Evolutionary conservation across 2,888 invertebrate genomes (phyloP), one percentile per base, ranked within the genome.

Genomic region (Drosophila falleni): DNA sequence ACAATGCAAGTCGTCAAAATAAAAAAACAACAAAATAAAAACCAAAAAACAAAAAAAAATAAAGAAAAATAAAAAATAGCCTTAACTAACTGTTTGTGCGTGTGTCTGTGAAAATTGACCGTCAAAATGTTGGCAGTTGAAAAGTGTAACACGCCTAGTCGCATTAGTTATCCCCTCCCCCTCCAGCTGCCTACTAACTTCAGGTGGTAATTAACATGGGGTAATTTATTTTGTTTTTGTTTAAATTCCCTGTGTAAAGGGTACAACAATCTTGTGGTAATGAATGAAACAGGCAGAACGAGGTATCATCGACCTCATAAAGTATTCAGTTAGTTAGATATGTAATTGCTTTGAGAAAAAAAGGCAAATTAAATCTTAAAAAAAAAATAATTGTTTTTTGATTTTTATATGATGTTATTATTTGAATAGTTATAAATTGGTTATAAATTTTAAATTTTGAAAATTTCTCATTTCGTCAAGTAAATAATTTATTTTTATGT

Each of bases 141-240:
- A 69, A 73, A 77, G 69, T 73, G 77, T 73, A 73, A 63, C 65
- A 73, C 73, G 73, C 73, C 77, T 60, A 61, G 68, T 56, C 65
- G 55, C 49, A 59, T 51, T 71, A 61, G 26, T 10, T 33, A 5
- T 19, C 29, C 29, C 44, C 53, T 23, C 39, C 29, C 26, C 26
- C 9, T 3, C 13, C 31, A 31, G 9, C 50, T 19, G 19, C 26
- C 15, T 3, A 23, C 11, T 31, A 44, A 58, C 50, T 59, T 60
- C 16, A 49, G 35, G 44, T 71, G 51, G 49, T 71, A 71, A 75
- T 68, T 71, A 71, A 74, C 66, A 62, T 74, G 51, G 51, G 44
- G 31, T 50, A 61, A 56, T 56, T 56, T 71, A 51, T 49, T 58
- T 49, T 47, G 19, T 49, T 50, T 71, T 47, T 23, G 8, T 71